phyloP scores from a whole-genome alignment of 2,113 vertebrate species.

The Desmodus rotundus region DNA sequence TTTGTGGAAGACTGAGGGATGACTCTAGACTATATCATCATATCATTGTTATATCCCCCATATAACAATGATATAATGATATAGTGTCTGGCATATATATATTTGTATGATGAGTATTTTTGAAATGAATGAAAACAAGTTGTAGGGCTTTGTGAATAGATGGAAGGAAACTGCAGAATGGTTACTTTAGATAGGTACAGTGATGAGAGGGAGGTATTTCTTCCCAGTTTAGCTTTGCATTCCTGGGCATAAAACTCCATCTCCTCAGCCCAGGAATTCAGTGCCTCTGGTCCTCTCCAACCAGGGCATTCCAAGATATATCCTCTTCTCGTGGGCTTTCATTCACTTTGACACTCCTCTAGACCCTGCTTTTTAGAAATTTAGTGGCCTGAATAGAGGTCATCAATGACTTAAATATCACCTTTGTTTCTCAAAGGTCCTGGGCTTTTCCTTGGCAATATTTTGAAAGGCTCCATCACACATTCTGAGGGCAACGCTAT shows the following conservation, averaged over 20 bases:
- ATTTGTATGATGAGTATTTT: background rate
- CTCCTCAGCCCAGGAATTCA: background rate
- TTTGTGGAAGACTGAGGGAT: background rate
- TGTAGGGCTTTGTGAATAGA: background rate
- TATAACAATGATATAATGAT: no score
- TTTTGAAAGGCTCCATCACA: background rate
- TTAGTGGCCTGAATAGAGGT: background rate
- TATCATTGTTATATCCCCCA: background rate
- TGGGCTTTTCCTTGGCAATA: background rate
- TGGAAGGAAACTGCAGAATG: background rate
- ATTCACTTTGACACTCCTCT: background rate
- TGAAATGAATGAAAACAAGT: background rate
- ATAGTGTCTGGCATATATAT: background rate
- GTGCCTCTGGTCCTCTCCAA: background rate
- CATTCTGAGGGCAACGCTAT: background rate
- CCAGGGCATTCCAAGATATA: background rate
- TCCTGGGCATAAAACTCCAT: background rate
- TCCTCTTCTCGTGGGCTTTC: background rate
- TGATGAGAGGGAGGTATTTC: background rate
- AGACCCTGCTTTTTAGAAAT: background rate
- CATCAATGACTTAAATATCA: background rate
- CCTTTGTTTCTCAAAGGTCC: conserved; percentile 1
- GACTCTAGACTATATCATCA: background rate
- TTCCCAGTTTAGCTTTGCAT: background rate
- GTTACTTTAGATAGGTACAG: background rate